Percentiles rank a stretch among this genome's conserved stretches.
Conservation (phyloP, 2,888 invertebrate species). For the Chelonus formosanus region DNA sequence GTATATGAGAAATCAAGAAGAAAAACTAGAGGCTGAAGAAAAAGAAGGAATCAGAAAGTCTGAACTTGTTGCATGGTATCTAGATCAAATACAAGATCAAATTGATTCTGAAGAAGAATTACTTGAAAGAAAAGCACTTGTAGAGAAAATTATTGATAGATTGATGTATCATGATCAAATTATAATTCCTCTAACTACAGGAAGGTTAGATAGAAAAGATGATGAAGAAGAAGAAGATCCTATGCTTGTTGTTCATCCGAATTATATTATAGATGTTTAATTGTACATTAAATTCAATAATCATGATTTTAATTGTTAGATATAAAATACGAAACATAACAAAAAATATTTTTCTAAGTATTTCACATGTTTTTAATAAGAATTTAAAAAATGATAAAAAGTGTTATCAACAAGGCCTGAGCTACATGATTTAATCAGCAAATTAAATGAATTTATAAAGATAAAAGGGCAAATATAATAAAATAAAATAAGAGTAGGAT, state of each 20-base stretch:
- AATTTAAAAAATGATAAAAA: no score
- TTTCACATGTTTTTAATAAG: no score
- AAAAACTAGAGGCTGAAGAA: slow-evolving; percentile 71
- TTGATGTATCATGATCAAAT: slow-evolving; percentile 87
- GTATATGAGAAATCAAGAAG: slow-evolving; percentile 87
- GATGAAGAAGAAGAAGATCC: slow-evolving; percentile 83
- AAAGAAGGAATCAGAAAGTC: slow-evolving; percentile 79
- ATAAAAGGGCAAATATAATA: no score
- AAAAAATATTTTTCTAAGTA: no score
- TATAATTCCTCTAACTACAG: slow-evolving; percentile 77
- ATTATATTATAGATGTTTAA: slow-evolving; percentile 82
- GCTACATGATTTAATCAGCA: no score
- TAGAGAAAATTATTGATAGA: slow-evolving; percentile 94
- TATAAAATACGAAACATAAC: no score
- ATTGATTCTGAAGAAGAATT: slow-evolving; percentile 93
- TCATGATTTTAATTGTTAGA: no score
- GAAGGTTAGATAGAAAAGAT: slow-evolving; percentile 67
- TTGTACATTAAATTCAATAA: no score
- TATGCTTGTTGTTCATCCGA: slow-evolving; percentile 93
- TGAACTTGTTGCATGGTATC: slow-evolving; percentile 92
- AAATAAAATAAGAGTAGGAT: no score
- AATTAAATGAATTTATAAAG: no score
- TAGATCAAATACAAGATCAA: slow-evolving; percentile 84
- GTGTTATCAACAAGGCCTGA: no score
- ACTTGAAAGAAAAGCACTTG: slow-evolving; percentile 84